Evolutionary conservation across 2,797 vertebrate genomes (phyloP).

Genomic region (Sylvia borin): DNA sequence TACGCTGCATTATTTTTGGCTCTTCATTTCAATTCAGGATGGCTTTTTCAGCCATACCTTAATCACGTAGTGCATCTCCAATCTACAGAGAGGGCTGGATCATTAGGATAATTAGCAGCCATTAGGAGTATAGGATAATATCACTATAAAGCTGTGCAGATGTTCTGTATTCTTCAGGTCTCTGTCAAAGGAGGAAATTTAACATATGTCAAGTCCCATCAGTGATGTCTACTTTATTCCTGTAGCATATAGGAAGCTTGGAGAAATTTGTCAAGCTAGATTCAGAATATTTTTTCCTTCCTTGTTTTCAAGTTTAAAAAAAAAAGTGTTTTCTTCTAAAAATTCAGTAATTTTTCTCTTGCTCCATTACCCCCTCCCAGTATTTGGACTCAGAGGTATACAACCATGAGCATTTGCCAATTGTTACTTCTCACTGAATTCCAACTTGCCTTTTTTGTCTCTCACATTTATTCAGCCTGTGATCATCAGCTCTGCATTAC

Average conservation of each 20-base stretch:
- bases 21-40: slow-evolving; percentile 50
- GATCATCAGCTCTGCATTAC: background rate
- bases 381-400: background rate
- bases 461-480: background rate
- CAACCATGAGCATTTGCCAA: background rate
- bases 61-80: background rate
- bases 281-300: background rate
- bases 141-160: slow-evolving; percentile 26
- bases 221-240: slow-evolving; percentile 3
- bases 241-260: background rate
- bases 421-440: slow-evolving; percentile 5
- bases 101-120: slow-evolving; percentile 59
- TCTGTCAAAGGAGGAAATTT: slow-evolving; percentile 22
- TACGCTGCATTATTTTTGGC: background rate
- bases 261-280: background rate
- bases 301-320: background rate
- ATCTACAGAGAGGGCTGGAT: slow-evolving; percentile 38
- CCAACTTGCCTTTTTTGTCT: background rate
- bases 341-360: background rate
- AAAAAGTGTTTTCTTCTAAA: background rate
- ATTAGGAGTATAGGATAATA: slow-evolving; percentile 33
- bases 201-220: background rate
- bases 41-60: slow-evolving; percentile 30
- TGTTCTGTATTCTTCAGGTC: slow-evolving; percentile 27
- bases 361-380: background rate